Base-by-base conservation (phyloP, 2,888 invertebrate species). In the Autographa gamma region DNA sequence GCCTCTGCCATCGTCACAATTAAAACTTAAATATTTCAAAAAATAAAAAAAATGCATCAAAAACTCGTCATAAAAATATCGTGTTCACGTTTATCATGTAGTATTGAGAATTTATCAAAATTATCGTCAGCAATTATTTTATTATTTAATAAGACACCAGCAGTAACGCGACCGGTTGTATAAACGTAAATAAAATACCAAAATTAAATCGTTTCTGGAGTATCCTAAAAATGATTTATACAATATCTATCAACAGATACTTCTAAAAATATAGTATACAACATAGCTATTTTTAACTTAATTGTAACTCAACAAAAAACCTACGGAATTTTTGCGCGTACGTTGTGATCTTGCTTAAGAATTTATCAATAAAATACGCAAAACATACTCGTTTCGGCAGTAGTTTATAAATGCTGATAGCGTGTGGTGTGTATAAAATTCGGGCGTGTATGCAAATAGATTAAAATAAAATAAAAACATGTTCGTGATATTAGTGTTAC, bases 401-500 rank as follows among this genome's bases (percentile, higher is more conserved):
- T 69, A 84, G 84, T 82, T 18, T 41, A 34, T 18, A 58, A 3
- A 34, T 25, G 43, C 43, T 43, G 19, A 48, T 62, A 43, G 65
- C 63, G 68, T 63, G 60, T 41, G 16, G 70, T 41, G 63, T 70
- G 66, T 19, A 65, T 73, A 38, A 58, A 41, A 14, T 13, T 38
- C 56, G 56, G 19, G 69, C 19, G 60, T 66, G 63, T 16, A 61
- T 63, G 60, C 72, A 63, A 65, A 43, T 16, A 76, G 60, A 71
- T 60, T 72, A 38, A 34, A 64, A 73, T 60, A 87, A 85, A 48
- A 7, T n/a, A n/a, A 48, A 48, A 48, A 16, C 85, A 88, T 91
- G 86, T 84, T 86, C 34, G 60, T 87, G 13, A 66, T 89, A 64
- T 71, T 91, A 69, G 60, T 86, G 43, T 19, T 86, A 11, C n/a